Percentiles rank a stretch among this genome's conserved stretches.
These are phyloP conservation scores for Molossus alvarezi DNA, from an alignment of 2,797 vertebrate species.

Conservation along the genomic window DNA sequence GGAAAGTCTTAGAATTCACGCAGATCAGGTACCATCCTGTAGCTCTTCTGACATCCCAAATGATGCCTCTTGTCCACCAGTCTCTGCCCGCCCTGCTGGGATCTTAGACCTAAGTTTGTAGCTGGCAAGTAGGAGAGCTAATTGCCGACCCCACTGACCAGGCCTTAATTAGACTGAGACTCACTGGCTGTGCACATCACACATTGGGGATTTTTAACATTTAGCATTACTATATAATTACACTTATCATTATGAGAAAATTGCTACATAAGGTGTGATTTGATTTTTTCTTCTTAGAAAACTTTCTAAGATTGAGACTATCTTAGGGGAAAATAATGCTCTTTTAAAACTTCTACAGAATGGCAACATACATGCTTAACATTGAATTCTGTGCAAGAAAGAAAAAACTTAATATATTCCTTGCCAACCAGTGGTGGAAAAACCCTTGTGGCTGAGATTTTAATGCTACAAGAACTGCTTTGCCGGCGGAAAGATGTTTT, in stretches of 20 bases:
- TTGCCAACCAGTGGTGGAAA: conserved; percentile 98
- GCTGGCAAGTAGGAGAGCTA: background rate
- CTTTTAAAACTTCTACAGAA: conserved; percentile 89
- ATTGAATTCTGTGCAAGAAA: conserved; percentile 93
- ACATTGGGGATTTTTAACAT: background rate
- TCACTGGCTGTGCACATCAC: background rate
- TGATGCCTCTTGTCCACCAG: background rate
- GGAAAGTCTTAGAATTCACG: background rate
- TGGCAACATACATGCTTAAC: conserved; percentile 97
- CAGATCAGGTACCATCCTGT: background rate
- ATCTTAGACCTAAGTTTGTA: background rate
- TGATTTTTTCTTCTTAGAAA: conserved; percentile 61
- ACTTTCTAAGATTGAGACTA: background rate
- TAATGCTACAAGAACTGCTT: conserved; percentile 96
- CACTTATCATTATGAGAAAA: background rate
- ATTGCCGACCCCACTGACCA: background rate
- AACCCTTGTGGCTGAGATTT: conserved; percentile 98
- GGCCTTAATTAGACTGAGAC: background rate
- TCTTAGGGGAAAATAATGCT: background rate
- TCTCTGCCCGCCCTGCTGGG: background rate
- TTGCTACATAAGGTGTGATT: background rate
- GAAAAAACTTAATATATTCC: conserved; percentile 97
- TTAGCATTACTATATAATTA: background rate
- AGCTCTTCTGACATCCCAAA: background rate
- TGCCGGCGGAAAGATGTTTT: conserved; percentile 96